phyloP scores from a whole-genome alignment of 1,140 invertebrate genomes.

The Whitmania pigra region DNA sequence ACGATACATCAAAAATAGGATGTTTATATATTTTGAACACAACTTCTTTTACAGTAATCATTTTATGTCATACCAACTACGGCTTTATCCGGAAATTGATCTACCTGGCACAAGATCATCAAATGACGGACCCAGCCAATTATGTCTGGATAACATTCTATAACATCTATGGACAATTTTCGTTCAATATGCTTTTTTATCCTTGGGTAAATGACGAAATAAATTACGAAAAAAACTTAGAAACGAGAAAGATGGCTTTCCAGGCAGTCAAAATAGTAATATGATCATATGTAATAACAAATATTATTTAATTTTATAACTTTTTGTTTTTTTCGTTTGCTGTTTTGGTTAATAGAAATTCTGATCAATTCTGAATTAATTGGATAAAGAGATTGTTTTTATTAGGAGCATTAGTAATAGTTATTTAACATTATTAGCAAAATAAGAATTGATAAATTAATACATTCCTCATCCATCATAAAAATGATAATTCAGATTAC shows the following conservation, averaged over 20 bases:
- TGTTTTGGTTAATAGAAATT: too few species aligned
- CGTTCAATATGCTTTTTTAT: slow-evolving; percentile 2
- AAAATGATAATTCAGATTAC: slow-evolving; percentile 9
- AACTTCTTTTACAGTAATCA: background rate
- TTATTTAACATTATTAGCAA: background rate
- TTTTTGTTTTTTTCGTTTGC: too few species aligned
- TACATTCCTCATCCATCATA: too few species aligned
- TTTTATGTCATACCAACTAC: background rate
- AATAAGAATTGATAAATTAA: too few species aligned
- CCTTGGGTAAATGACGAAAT: background rate
- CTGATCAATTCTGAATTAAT: too few species aligned
- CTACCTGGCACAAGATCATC: background rate
- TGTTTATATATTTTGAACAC: too few species aligned
- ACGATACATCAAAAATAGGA: too few species aligned
- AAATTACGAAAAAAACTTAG: background rate
- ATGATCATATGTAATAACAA: too few species aligned
- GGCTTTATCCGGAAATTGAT: background rate
- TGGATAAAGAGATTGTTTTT: too few species aligned
- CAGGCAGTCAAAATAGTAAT: too few species aligned
- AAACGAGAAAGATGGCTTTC: background rate
- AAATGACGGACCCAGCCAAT: background rate
- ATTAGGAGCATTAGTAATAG: background rate
- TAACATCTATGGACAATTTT: background rate
- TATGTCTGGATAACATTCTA: slow-evolving; percentile 4
- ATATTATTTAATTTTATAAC: too few species aligned